These are phyloP conservation scores for Brachyptera risi DNA, from an alignment of 2,888 invertebrate genomes.

Conservation along the genomic window DNA sequence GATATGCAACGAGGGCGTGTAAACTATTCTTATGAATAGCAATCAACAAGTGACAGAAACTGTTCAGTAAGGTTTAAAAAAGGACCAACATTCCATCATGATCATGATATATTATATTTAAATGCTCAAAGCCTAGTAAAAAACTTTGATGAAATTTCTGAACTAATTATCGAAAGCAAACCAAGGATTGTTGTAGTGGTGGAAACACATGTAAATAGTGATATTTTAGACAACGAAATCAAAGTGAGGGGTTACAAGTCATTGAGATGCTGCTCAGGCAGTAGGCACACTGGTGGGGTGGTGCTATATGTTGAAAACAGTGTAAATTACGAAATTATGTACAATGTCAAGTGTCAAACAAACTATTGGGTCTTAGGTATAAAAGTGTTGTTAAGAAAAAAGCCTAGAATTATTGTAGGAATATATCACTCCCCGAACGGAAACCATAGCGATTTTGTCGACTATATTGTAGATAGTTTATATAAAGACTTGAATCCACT, in stretches of 20 bases:
- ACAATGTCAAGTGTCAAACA: background rate
- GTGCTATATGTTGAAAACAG: conserved; percentile 25
- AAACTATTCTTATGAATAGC: background rate
- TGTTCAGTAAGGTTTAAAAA: too few species aligned
- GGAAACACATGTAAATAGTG: conserved; percentile 27
- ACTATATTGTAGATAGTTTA: background rate
- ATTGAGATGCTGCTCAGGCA: conserved; percentile 29
- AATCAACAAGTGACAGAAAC: background rate
- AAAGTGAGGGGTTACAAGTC: conserved; percentile 24
- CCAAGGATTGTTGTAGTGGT: conserved; percentile 25
- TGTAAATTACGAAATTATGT: conserved; percentile 9
- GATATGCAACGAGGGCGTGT: background rate
- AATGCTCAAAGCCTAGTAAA: conserved; percentile 22
- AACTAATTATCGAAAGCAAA: conserved; percentile 14
- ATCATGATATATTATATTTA: background rate
- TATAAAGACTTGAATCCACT: background rate
- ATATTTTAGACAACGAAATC: conserved; percentile 25
- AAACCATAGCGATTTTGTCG: background rate
- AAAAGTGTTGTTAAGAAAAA: background rate
- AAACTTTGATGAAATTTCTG: conserved; percentile 20
- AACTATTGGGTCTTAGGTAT: background rate
- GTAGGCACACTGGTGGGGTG: conserved; percentile 28
- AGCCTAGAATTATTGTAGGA: background rate
- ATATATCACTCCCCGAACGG: conserved; percentile 2
- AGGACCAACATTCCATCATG: background rate